A percentile compares a stretch with the other conserved stretches of the same genome.
Conservation (phyloP, 2,797 vertebrate genomes). For the Artibeus lituratus region DNA sequence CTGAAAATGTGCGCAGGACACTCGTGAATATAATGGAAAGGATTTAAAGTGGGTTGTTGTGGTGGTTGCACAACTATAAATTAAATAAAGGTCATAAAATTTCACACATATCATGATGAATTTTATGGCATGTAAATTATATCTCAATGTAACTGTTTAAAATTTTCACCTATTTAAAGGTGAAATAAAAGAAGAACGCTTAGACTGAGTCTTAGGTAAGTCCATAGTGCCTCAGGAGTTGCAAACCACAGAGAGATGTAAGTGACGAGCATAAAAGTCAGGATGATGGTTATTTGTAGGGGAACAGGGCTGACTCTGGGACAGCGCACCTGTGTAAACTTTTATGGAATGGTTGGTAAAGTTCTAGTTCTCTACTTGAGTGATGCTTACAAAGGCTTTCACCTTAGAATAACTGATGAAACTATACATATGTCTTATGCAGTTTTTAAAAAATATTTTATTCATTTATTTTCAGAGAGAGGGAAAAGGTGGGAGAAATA, state of each 20-base stretch:
- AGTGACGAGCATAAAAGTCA: background rate
- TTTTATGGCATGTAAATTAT: background rate
- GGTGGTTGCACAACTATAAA: background rate
- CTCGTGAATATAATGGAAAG: background rate
- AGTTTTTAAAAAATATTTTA: background rate
- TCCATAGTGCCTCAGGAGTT: background rate
- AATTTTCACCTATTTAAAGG: background rate
- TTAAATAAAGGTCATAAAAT: background rate
- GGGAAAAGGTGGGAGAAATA: background rate
- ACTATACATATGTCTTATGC: background rate
- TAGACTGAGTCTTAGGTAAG: background rate
- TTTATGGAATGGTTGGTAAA: background rate
- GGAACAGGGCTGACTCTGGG: background rate
- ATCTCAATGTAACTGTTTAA: background rate
- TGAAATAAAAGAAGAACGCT: background rate
- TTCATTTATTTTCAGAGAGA: background rate
- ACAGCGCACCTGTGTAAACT: background rate
- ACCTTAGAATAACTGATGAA: background rate
- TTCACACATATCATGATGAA: background rate
- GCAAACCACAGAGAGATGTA: background rate
- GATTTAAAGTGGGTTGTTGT: background rate
- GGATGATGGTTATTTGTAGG: background rate
- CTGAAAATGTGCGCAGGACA: background rate
- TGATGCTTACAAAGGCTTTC: background rate
- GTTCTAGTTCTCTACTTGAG: background rate